Base-by-base conservation (phyloP, 2,113 vertebrate genomes). In the Proteles cristata region DNA sequence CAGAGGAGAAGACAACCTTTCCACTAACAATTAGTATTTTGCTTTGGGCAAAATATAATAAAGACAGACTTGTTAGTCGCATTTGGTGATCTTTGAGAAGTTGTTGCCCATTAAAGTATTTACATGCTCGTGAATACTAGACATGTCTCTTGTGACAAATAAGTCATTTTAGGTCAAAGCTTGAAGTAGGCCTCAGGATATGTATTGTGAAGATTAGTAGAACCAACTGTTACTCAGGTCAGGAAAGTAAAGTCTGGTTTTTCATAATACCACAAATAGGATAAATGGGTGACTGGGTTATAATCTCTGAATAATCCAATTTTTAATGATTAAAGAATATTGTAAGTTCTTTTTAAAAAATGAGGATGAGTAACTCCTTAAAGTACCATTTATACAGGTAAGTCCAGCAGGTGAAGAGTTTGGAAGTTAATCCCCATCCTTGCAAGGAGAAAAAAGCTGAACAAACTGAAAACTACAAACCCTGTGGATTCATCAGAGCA, bases 241-340 rank as follows among this genome's bases (percentile, higher is more conserved):
- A 66, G 31, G 26, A 58, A 63, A 82, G 77, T 68, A 90, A 55
- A 82, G 35, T 74, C 23, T 77, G 73, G 21, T 7, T 74, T 89
- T 96, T 58, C 39, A 92, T 7, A 31, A 16, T 86, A 89, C 25
- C 16, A 76, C 5, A 90, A 26, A 31, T 65, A 77, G 35, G 2
- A 23, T 48, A 63, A 90, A 61, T 86, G 31, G 16, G 1, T 68
- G 4, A 48, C 71, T 48, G 5, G 16, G 23, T 95, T 85, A 71
- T 58, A 7, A 77, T 65, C 35, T 21, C 26, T 71, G 23, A 94
- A 35, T 48, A 91, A 74, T 82, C 33, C 95, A 53, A 61, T 45
- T 90, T 89, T 53, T 76, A 71, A 58, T 89, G 43, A 71, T 91
- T 81, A 90, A 93, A 91, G 48, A 69, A 43, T 90, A 58, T 69